These are phyloP conservation scores for Malurus melanocephalus DNA, from an alignment of 2,113 vertebrate species.

Conservation along the genomic window DNA sequence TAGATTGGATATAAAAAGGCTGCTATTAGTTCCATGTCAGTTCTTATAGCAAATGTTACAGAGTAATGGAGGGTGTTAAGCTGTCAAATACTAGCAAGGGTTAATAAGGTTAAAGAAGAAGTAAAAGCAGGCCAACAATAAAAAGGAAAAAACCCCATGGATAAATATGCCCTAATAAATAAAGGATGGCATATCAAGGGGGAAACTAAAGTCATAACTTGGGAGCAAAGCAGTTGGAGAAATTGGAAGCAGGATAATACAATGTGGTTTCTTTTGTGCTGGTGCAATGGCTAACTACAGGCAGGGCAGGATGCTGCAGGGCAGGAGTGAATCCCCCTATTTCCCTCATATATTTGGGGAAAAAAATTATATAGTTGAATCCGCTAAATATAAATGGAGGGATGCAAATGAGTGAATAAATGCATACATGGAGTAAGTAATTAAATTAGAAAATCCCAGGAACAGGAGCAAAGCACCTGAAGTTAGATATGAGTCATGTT, in stretches of 20 bases:
- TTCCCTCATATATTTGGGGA: neutral
- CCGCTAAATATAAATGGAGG: neutral
- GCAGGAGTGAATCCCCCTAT: neutral
- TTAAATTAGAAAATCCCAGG: conserved; percentile 36
- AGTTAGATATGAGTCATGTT: conserved; percentile 11
- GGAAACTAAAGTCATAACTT: conserved; percentile 61
- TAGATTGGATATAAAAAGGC: conserved; percentile 78
- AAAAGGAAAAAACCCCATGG: conserved; percentile 20
- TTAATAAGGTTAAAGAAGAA: conserved; percentile 85
- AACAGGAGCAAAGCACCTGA: conserved; percentile 44
- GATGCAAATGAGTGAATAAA: conserved; percentile 54
- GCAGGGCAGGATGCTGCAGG: neutral
- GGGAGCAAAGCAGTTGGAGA: conserved; percentile 2
- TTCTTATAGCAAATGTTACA: conserved; percentile 73
- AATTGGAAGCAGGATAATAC: neutral
- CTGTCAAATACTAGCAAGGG: conserved; percentile 81
- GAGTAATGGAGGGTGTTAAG: conserved; percentile 81
- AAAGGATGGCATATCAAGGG: conserved; percentile 62
- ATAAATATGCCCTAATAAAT: conserved; percentile 76
- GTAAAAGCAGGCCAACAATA: conserved; percentile 75
- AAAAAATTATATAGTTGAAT: neutral
- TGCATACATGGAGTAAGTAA: conserved; percentile 20
- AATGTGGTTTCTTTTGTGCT: neutral
- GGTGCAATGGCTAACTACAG: neutral
- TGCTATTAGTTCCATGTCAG: conserved; percentile 79